A percentile compares a stretch with the other conserved stretches of the same genome.
Evolutionary conservation across 1,140 invertebrate species (phyloP).

Genomic region (Drosophila pruinosa): DNA sequence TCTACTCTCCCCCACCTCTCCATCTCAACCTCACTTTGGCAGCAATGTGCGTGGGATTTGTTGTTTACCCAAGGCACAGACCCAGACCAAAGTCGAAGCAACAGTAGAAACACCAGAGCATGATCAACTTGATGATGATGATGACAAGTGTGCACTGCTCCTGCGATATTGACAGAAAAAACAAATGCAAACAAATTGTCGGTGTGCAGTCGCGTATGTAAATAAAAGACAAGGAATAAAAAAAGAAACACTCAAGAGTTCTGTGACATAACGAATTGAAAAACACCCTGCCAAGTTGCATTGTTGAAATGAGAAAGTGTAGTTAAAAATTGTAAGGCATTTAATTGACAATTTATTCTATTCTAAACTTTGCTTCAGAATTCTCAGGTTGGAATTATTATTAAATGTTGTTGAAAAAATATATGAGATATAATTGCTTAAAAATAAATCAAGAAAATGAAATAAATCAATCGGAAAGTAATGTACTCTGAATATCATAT

Average conservation of each 20-base stretch:
- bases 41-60: constrained; percentile 59
- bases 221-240: constrained; percentile 52
- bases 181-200: constrained; percentile 78
- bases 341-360: no score
- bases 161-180: constrained; percentile 70
- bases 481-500: no score
- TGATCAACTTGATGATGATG: constrained; percentile 40
- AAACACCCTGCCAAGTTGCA: not conserved
- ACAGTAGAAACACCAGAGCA: not conserved
- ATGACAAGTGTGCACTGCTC: constrained; percentile 66
- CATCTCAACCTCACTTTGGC: constrained; percentile 34
- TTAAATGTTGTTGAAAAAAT: no score
- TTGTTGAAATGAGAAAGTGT: not conserved
- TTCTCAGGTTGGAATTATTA: no score
- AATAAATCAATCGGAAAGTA: no score
- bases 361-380: no score
- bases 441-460: no score
- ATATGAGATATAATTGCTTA: no score
- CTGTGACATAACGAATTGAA: not conserved
- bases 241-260: not conserved
- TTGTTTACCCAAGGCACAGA: constrained; percentile 58
- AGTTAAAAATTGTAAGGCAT: not conserved
- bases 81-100: constrained; percentile 6
- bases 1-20: not conserved
- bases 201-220: constrained; percentile 65